Evolutionary conservation across 64 coral and sea anemone species (phyloP), one percentile per base, ranked within the genome.

Genomic region (Hydrozoanthus tunicans): DNA sequence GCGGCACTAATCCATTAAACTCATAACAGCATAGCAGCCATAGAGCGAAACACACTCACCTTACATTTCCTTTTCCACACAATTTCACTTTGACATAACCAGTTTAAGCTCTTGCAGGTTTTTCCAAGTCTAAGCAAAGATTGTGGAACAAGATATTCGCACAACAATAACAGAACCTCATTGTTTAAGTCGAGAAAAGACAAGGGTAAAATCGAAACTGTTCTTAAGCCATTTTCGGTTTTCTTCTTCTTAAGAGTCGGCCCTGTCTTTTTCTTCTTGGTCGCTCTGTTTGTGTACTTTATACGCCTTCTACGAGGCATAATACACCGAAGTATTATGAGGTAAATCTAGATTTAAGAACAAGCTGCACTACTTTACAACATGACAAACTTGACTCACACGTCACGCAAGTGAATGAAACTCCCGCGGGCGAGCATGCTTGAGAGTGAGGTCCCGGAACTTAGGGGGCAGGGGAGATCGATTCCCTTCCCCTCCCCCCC

Each of bases 11-110:
- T 20, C 20, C 20, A 43, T 43, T 43, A 43, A 1, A 53, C 76
- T 17, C 17, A 2, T 11, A 56, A 59, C 77, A 79, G 10, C 17
- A 15, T 2, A 43, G 3, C 0, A 2, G 0, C 32, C 2, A 43
- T 2, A 43, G 32, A 43, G 32, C 32, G 32, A 43, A 2, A 43
- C 0, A 43, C 32, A 43, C 79, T 59, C 56, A 85, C 82, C 82
- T 55, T 85, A 52, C 82, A 85, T 70, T 85, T 85, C 82, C 82
- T 85, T 56, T 85, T 85, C 82, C 82, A 85, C 13, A 85, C 82
- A 63, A 85, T 66, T 70, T 85, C 82, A 85, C 64, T 85, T 69
- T 51, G 7, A 85, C 82, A 68, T 56, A 85, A 69, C 51, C 64
- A 63, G 53, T 67, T 51, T 52, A 85, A 24, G 17, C 64, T 70